phyloP scores from a whole-genome alignment of 2,113 vertebrate genomes.

The Eurypyga helias region DNA sequence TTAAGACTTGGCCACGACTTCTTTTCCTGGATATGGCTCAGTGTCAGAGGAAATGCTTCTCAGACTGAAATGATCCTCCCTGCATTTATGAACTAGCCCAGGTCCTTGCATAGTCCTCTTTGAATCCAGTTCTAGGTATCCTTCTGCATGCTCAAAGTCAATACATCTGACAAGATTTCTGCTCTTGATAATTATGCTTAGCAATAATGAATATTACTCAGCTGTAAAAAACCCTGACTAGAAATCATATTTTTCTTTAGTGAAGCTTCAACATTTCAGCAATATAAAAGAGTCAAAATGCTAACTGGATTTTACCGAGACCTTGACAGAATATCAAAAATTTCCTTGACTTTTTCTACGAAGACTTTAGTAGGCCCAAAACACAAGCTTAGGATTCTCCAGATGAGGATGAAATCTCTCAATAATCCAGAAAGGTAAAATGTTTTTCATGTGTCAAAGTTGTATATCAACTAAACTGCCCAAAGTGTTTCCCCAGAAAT shows the following conservation, averaged over 20 bases:
- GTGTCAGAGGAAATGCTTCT: background rate
- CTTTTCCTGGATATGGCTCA: background rate
- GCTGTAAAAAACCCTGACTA: background rate
- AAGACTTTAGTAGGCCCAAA: slow-evolving; percentile 83
- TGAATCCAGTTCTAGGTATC: background rate
- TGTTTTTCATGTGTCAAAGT: background rate
- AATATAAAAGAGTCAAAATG: slow-evolving; percentile 82
- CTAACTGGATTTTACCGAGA: slow-evolving; percentile 85
- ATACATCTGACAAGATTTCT: background rate
- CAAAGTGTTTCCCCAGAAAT: background rate
- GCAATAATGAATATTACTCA: background rate
- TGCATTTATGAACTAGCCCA: background rate
- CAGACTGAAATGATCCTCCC: background rate
- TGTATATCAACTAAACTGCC: background rate
- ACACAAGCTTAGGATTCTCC: slow-evolving; percentile 83
- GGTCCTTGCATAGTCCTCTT: background rate
- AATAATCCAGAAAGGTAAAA: slow-evolving; percentile 80
- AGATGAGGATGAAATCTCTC: slow-evolving; percentile 81
- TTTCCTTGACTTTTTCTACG: slow-evolving; percentile 82
- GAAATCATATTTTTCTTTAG: slow-evolving; percentile 63
- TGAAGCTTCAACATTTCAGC: slow-evolving; percentile 81
- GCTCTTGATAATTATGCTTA: background rate
- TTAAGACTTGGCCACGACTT: background rate
- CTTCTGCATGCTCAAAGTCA: background rate
- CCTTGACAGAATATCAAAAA: slow-evolving; percentile 80